Percentiles rank a stretch among this genome's conserved stretches.
These are phyloP conservation scores for Typhlichthys subterraneus DNA, from an alignment of 2,797 vertebrate genomes.

Conservation along the genomic window DNA sequence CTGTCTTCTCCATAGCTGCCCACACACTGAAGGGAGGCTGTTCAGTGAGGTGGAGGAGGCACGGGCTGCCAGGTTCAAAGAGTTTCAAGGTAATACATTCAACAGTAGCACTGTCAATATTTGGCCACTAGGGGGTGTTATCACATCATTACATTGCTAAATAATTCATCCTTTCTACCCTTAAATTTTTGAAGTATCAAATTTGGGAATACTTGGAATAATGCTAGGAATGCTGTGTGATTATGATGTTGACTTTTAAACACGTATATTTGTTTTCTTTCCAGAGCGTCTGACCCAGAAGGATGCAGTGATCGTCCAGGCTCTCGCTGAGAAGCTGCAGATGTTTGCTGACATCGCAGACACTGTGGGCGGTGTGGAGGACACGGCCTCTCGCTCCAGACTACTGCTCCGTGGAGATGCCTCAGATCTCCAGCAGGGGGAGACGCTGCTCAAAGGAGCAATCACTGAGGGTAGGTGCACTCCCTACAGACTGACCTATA, in stretches of 20 bases:
- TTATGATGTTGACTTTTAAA: not conserved
- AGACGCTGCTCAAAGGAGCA: conserved; percentile 84
- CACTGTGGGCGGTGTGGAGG: conserved; percentile 79
- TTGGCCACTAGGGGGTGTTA: conserved; percentile 53
- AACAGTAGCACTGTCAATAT: not conserved
- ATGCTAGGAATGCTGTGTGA: too few relatives aligned
- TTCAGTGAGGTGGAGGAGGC: conserved; percentile 86
- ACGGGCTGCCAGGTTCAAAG: conserved; percentile 77
- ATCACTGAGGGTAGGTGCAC: conserved; percentile 84
- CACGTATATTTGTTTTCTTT: not conserved
- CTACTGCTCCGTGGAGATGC: conserved; percentile 83
- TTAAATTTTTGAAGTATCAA: not conserved
- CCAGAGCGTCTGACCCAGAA: conserved; percentile 85
- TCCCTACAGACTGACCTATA: not conserved
- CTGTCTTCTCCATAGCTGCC: conserved; percentile 78
- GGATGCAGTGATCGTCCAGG: conserved; percentile 83
- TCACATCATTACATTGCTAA: not conserved
- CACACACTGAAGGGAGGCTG: conserved; percentile 84
- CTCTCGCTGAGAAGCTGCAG: conserved; percentile 88
- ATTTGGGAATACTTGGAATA: too few relatives aligned
- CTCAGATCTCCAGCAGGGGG: conserved; percentile 87
- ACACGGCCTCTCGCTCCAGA: conserved; percentile 58
- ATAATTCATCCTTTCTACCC: not conserved
- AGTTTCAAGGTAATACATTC: conserved; percentile 85
- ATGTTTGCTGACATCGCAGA: conserved; percentile 89